A percentile compares a stretch with the other conserved stretches of the same genome.
Evolutionary conservation across 2,113 vertebrate species (phyloP).

Genomic region (Brienomyrus longianalis): DNA sequence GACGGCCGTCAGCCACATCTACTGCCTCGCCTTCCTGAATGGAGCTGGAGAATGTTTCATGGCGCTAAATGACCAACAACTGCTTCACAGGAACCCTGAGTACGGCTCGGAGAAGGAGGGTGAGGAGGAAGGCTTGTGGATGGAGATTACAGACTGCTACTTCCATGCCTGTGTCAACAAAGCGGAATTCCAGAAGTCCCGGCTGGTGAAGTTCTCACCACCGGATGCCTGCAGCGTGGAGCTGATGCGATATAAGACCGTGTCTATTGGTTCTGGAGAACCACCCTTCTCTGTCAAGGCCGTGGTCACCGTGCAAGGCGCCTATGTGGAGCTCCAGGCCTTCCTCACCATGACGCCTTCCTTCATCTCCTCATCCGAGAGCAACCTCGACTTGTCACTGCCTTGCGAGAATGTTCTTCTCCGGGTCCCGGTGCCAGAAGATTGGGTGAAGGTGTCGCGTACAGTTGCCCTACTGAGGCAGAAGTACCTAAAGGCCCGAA

Average conservation of each 20-base stretch:
- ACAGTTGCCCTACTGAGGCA: slow-evolving; percentile 82
- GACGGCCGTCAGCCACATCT: slow-evolving; percentile 71
- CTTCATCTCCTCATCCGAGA: slow-evolving; percentile 34
- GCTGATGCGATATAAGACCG: slow-evolving; percentile 81
- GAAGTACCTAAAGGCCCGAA: slow-evolving; percentile 86
- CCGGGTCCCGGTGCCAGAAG: slow-evolving; percentile 77
- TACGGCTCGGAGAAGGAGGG: slow-evolving; percentile 70
- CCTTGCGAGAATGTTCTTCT: slow-evolving; percentile 80
- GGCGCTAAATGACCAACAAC: slow-evolving; percentile 78
- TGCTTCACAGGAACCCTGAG: slow-evolving; percentile 63
- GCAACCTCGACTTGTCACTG: slow-evolving; percentile 43
- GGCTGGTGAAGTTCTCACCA: slow-evolving; percentile 78
- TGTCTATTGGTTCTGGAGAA: slow-evolving; percentile 51
- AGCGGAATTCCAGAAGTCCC: slow-evolving; percentile 65
- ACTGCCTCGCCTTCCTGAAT: slow-evolving; percentile 83
- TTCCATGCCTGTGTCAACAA: slow-evolving; percentile 80
- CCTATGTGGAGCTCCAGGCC: slow-evolving; percentile 84
- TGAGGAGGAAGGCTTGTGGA: slow-evolving; percentile 62
- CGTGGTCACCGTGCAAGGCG: slow-evolving; percentile 80
- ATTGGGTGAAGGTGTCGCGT: slow-evolving; percentile 87
- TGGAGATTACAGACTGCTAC: slow-evolving; percentile 69
- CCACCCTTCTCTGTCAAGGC: slow-evolving; percentile 85
- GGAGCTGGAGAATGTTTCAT: slow-evolving; percentile 76
- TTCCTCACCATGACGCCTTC: slow-evolving; percentile 75
- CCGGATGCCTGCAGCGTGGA: slow-evolving; percentile 80